phyloP scores from a whole-genome alignment of 2,113 vertebrate species.

The Empidonax traillii region DNA sequence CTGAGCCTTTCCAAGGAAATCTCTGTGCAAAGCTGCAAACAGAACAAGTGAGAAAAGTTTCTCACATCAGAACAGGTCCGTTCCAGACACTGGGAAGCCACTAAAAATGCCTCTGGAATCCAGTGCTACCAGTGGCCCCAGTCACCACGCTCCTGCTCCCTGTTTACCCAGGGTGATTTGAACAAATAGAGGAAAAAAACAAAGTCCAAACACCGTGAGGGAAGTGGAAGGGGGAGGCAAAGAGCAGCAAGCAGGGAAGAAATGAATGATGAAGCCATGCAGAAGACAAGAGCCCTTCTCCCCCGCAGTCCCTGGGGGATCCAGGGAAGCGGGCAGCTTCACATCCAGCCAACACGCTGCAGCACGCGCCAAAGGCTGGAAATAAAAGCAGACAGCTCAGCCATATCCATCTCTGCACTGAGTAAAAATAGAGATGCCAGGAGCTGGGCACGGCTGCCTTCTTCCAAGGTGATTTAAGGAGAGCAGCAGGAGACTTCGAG shows the following conservation, averaged over 20 bases:
- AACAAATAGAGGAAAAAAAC: background rate
- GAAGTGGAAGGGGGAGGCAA: background rate
- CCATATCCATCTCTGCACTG: background rate
- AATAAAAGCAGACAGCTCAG: constrained; percentile 50
- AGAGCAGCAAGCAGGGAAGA: background rate
- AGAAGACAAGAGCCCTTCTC: background rate
- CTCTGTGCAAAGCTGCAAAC: background rate
- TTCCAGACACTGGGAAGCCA: background rate
- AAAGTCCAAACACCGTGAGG: background rate
- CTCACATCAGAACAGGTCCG: background rate
- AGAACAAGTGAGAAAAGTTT: background rate
- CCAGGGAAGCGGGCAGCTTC: background rate
- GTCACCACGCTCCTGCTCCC: background rate
- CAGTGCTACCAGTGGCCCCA: background rate
- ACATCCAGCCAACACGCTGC: background rate
- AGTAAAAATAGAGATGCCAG: constrained; percentile 41
- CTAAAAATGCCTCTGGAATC: background rate
- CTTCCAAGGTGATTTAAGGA: constrained; percentile 47
- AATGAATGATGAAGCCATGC: background rate
- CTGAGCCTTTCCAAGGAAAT: background rate
- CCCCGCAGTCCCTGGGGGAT: background rate
- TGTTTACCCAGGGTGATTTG: background rate
- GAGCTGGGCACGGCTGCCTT: background rate
- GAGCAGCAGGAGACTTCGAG: background rate
- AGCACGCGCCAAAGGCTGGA: background rate